phyloP scores from a whole-genome alignment of 2,113 vertebrate genomes.

The Mesoclemmys tuberculata region DNA sequence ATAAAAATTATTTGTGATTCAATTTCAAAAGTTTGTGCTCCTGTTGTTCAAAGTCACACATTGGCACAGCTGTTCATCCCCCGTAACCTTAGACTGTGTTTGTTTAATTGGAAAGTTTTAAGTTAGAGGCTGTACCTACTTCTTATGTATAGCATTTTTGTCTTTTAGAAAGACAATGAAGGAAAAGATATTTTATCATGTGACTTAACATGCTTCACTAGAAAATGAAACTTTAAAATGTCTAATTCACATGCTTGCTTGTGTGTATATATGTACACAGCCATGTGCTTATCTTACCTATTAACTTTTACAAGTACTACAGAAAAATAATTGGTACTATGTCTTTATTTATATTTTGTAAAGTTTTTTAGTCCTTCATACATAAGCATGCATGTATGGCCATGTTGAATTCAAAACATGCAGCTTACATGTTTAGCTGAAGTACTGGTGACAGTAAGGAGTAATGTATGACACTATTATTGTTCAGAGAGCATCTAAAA shows the following conservation, averaged over 20 bases:
- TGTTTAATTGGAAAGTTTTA: neutral
- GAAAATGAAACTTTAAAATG: neutral
- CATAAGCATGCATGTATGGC: neutral
- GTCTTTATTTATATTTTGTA: neutral
- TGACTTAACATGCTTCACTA: neutral
- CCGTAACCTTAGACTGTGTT: neutral
- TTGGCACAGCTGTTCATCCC: neutral
- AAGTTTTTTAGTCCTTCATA: neutral
- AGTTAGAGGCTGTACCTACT: neutral
- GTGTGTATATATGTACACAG: neutral
- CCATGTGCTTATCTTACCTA: fast-evolving
- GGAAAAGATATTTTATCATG: neutral
- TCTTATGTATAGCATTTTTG: neutral
- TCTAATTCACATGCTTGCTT: neutral
- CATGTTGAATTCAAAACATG: neutral
- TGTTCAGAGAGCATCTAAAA: neutral
- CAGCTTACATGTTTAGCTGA: neutral
- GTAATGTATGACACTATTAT: neutral
- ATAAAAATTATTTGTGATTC: neutral
- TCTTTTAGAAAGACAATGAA: neutral
- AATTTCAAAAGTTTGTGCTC: neutral
- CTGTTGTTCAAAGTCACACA: neutral
- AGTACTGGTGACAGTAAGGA: neutral
- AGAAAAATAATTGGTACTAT: neutral
- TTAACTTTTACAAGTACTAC: neutral